These are phyloP conservation scores for Brachyalestes nurse DNA, from an alignment of 2,797 vertebrate genomes.

Conservation along the genomic window DNA sequence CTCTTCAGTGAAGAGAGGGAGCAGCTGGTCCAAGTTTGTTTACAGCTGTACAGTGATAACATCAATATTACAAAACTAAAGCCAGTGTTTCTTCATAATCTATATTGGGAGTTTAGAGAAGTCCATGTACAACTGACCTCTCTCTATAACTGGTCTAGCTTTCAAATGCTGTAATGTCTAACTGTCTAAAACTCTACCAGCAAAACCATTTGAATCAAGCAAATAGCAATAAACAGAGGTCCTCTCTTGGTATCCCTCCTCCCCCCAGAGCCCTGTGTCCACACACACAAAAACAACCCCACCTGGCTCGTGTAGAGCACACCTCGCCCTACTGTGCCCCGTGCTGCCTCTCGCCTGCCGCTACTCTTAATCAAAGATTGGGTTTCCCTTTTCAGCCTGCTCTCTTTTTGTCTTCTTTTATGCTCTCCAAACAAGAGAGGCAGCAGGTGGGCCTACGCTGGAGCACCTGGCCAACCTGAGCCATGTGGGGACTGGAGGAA, in stretches of 20 bases:
- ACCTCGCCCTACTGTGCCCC: constrained; percentile 7
- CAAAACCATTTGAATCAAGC: constrained; percentile 1
- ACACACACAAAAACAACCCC: constrained; percentile 3
- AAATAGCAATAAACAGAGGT: too few relatives aligned
- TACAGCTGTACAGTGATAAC: not conserved
- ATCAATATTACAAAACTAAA: not conserved
- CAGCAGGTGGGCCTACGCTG: constrained; percentile 66
- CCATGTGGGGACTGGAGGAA: constrained; percentile 55
- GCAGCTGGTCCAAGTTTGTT: constrained; percentile 62
- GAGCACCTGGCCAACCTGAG: constrained; percentile 69
- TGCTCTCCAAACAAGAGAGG: constrained; percentile 61
- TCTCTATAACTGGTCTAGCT: too few relatives aligned
- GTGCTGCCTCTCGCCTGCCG: constrained; percentile 39
- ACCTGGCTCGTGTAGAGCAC: constrained; percentile 28
- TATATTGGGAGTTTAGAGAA: too few relatives aligned
- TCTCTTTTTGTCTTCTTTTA: constrained; percentile 59
- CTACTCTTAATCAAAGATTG: constrained; percentile 47
- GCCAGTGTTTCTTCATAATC: not conserved
- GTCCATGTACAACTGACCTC: too few relatives aligned
- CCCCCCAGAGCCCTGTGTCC: too few relatives aligned
- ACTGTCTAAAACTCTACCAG: not conserved
- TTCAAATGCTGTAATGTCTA: too few relatives aligned
- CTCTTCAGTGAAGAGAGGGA: constrained; percentile 56
- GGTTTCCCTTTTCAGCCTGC: constrained; percentile 27
- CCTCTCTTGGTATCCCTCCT: too few relatives aligned